Conservation (phyloP, 2,797 vertebrate species). For the Myotis vivesi region DNA sequence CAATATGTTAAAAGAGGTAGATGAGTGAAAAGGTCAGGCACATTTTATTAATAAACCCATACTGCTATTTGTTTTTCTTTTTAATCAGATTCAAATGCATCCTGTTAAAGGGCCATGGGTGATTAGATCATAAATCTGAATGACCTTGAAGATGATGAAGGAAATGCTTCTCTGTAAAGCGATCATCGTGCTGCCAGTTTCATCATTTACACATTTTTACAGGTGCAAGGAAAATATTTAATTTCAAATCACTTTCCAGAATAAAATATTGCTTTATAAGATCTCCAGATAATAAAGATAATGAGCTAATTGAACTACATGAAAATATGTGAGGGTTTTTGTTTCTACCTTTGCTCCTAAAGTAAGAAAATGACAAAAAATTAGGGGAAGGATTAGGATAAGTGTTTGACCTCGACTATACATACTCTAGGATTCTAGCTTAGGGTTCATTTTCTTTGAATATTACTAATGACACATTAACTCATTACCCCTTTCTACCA, state of each 20-base stretch:
- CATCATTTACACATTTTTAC: conserved; percentile 91
- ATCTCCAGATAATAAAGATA: conserved; percentile 69
- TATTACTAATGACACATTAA: conserved; percentile 35
- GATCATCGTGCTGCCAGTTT: conserved; percentile 92
- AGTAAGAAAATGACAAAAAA: conserved; percentile 63
- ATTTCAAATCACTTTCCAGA: conserved; percentile 80
- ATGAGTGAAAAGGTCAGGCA: conserved; percentile 89
- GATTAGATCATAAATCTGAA: conserved; percentile 94
- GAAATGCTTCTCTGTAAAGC: conserved; percentile 94
- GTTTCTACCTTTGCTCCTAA: conserved; percentile 58
- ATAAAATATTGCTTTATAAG: conserved; percentile 71
- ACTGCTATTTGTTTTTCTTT: conserved; percentile 86
- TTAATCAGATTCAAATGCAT: conserved; percentile 92
- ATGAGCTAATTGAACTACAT: conserved; percentile 48
- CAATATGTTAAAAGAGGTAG: conserved; percentile 73
- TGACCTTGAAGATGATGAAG: conserved; percentile 94
- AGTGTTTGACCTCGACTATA: conserved; percentile 35
- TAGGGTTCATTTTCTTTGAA: conserved; percentile 16
- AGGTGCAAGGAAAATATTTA: conserved; percentile 86
- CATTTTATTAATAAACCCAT: conserved; percentile 89
- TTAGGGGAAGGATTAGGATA: background rate
- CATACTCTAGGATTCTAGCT: background rate
- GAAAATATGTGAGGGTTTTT: conserved; percentile 45
- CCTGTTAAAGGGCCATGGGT: conserved; percentile 91
- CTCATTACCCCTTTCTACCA: conserved; percentile 27